Base-by-base conservation (phyloP, 2,888 invertebrate species). In the Anoplius nigerrimus region DNA sequence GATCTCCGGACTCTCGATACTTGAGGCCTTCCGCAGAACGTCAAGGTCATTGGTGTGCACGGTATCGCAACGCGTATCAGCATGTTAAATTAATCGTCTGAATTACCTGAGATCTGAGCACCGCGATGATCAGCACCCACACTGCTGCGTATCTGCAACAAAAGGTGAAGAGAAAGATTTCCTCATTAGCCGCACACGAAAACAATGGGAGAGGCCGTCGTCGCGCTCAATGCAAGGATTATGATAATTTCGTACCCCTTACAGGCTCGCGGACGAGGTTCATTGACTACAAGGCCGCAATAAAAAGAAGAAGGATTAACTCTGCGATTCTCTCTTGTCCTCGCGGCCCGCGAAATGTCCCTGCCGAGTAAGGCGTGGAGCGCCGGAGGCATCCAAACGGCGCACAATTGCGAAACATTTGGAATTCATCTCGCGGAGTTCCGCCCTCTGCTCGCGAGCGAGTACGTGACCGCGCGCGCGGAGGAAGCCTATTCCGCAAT, bases 101-200 rank as follows among this genome's bases (percentile, higher is more conserved):
- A 75, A 72, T 84, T 70, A 88, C 88, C 84, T 82, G 82, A 74
- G 80, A 83, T 65, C 74, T 81, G 61, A 81, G 76, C 60, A 79
- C 79, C 53, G 75, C 71, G 65, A 71, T 74, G 22, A 84, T 79
- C 68, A 87, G 73, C 73, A 87, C 80, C 86, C 86, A 88, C 11
- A 82, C 79, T 59, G 84, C 74, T 63, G 80, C 78, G 76, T 81
- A 83, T 75, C 88, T 89, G 85, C 1, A 87, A 87, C 77, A 82
- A 27, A 78, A n/a, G n/a, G n/a, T n/a, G n/a, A 66, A 74, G 67
- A 66, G 21, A 15, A 27, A 57, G 43, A 42, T 43, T 55, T 16
- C 34, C 22, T n/a, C 20, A 18, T 55, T 55, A 34, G 22, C 21
- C 15, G 27, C 27, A 16, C 27, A 27, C 27, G 13, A 34, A 34